Base-by-base conservation (phyloP, 1,140 invertebrate species). In the Homalodisca vitripennis region DNA sequence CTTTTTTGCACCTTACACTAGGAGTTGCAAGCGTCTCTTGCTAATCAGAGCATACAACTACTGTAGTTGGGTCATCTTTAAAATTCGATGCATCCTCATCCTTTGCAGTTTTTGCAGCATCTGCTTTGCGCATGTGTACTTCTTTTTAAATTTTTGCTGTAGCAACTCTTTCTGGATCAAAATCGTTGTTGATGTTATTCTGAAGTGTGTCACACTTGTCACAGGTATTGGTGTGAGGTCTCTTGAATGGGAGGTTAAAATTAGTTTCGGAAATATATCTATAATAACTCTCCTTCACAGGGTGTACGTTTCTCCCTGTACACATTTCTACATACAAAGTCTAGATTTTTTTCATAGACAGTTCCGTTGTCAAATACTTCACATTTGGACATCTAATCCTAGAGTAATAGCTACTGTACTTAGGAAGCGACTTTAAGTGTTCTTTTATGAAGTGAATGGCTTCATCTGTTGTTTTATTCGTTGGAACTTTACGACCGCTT, bases 11-110 rank as follows among this genome's bases (percentile, higher is more conserved):
- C 17, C 67, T 32, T 27, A 69, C 30, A 41, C 27, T 41, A 29
- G 70, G 70, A 20, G 51, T 72, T 62, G 46, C 64, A 31, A 72
- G 14, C 17, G 69, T 70, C 65, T 70, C 57, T 66, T 70, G 27
- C 26, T 67, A 48, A 34, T 70, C 69, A 70, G 67, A 70, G 32
- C 34, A 66, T 67, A 65, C 3, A 3, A 24, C 6, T n/a, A n/a
- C n/a, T n/a, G n/a, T n/a, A n/a, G n/a, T 13, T 30, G 20, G 6
- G 12, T 62, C 57, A 29, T 62, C 22, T 10, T 62, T 27, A 62
- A 24, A 62, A 6, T 27, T 12, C 12, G 12, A 2, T 13, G 6
- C 3, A 30, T n/a, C 32, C 13, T 30, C 22, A 41, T 3, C 27
- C 66, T 66, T 66, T 26, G 29, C 31, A 12, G 12, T 12, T 27